phyloP scores from a whole-genome alignment of 2,888 invertebrate genomes.

The Cyrtodaria siliqua region DNA sequence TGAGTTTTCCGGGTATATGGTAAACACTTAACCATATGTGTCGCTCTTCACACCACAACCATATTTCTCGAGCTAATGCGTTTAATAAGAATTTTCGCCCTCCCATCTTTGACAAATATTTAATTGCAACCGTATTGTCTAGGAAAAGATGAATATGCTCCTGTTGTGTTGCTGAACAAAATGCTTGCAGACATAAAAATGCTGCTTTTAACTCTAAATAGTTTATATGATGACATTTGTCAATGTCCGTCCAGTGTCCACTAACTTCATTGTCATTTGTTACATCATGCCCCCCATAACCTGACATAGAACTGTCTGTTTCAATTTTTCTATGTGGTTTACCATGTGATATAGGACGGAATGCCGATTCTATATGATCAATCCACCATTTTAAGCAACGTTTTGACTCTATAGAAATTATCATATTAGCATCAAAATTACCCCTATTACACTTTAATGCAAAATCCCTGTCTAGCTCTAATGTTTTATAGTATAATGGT shows the following conservation, averaged over 20 bases:
- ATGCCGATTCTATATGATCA: conserved; percentile 19
- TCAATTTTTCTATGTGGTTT: background rate
- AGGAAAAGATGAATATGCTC: conserved; percentile 10
- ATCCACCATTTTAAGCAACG: conserved; percentile 46
- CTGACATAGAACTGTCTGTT: conserved; percentile 4
- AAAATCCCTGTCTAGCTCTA: conserved; percentile 22
- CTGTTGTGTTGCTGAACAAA: background rate
- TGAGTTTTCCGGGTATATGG: conserved; percentile 9
- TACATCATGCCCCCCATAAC: background rate
- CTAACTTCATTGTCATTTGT: conserved; percentile 1
- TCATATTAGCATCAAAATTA: conserved; percentile 38
- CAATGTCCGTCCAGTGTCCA: conserved; percentile 2
- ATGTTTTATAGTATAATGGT: conserved; percentile 33
- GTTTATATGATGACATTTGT: conserved; percentile 11
- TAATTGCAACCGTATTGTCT: conserved; percentile 47
- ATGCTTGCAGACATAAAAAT: background rate
- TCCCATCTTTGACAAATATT: conserved; percentile 45
- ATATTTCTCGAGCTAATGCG: conserved; percentile 13
- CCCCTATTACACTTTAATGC: conserved; percentile 29
- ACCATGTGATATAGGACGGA: conserved; percentile 4
- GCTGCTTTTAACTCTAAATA: conserved; percentile 7
- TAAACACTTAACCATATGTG: conserved; percentile 35
- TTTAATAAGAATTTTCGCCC: conserved; percentile 18
- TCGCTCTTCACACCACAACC: conserved; percentile 19
- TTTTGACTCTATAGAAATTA: conserved; percentile 8